Conservation (phyloP, 2,113 vertebrate genomes). For the Pollachius pollachius region DNA sequence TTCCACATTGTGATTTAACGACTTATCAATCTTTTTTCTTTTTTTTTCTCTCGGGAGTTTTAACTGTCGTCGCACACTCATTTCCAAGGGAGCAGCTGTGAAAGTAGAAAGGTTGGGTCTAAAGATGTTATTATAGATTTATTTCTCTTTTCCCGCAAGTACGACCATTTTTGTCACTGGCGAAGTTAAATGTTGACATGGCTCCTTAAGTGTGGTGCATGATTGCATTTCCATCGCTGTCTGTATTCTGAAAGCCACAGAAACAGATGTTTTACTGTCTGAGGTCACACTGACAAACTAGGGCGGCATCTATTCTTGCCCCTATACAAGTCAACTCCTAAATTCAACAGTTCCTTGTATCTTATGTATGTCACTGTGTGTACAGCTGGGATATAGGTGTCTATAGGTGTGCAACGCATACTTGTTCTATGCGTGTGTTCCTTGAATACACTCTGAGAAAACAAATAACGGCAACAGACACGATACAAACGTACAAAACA, state of each 20-base stretch:
- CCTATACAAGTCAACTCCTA: background rate
- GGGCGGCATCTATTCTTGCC: slow-evolving; percentile 27
- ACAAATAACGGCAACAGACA: background rate
- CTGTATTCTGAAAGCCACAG: slow-evolving; percentile 42
- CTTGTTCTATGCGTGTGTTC: background rate
- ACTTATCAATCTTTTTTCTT: slow-evolving; percentile 5
- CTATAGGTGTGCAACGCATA: background rate
- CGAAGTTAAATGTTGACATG: slow-evolving; percentile 37
- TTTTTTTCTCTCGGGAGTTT: background rate
- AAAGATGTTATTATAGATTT: slow-evolving; percentile 39
- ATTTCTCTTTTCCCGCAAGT: slow-evolving; percentile 50
- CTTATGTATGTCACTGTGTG: slow-evolving; percentile 12
- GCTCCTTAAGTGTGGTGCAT: slow-evolving; percentile 40
- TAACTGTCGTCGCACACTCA: background rate
- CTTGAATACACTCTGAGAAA: no score
- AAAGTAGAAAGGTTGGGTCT: slow-evolving; percentile 25
- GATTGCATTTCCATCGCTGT: slow-evolving; percentile 61
- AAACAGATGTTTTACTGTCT: slow-evolving; percentile 68
- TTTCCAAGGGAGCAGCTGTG: slow-evolving; percentile 12
- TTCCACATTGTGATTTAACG: slow-evolving; percentile 16
- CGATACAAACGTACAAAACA: slow-evolving; percentile 29
- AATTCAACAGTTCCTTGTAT: slow-evolving; percentile 16
- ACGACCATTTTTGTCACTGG: slow-evolving; percentile 35
- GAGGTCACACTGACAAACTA: slow-evolving; percentile 40
- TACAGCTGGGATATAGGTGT: background rate